phyloP scores from a whole-genome alignment of 2,113 vertebrate genomes.

The Callaeas wilsoni region DNA sequence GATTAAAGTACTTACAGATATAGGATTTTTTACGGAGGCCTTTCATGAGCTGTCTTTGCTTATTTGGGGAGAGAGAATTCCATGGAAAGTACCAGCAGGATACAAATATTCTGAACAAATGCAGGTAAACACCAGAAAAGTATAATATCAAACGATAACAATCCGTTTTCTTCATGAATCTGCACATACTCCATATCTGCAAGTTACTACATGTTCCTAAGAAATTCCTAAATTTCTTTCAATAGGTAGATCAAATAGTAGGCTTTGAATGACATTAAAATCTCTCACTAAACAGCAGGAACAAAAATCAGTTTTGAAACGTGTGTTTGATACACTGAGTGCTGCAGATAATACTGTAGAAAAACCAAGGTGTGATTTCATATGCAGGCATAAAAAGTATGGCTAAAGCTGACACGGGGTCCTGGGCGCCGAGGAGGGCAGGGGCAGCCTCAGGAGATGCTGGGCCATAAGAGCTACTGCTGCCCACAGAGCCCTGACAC shows the following conservation, averaged over 20 bases:
- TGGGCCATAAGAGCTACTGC: not conserved
- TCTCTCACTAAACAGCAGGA: not conserved
- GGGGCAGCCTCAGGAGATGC: not conserved
- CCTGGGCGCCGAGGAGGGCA: not conserved
- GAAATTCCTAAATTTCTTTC: not conserved
- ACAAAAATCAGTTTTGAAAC: not conserved
- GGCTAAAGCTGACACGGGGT: not conserved
- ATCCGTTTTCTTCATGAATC: not conserved
- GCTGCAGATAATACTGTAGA: not conserved
- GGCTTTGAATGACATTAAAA: not conserved
- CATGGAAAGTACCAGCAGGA: slow-evolving; percentile 56
- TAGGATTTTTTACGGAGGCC: slow-evolving; percentile 74
- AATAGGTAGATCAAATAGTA: not conserved
- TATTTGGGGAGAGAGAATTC: slow-evolving; percentile 65
- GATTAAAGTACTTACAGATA: slow-evolving; percentile 75
- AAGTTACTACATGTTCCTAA: not conserved
- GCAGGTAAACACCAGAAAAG: slow-evolving; percentile 56
- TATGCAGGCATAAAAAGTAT: not conserved
- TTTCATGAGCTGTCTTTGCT: slow-evolving; percentile 70
- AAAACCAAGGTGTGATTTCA: not conserved
- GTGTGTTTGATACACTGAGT: not conserved
- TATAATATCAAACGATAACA: not conserved
- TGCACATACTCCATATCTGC: not conserved
- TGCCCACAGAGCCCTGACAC: not conserved
- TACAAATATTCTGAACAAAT: slow-evolving; percentile 41